Evolutionary conservation across 2,113 vertebrate genomes (phyloP).

Genomic region (Peucedramus taeniatus): DNA sequence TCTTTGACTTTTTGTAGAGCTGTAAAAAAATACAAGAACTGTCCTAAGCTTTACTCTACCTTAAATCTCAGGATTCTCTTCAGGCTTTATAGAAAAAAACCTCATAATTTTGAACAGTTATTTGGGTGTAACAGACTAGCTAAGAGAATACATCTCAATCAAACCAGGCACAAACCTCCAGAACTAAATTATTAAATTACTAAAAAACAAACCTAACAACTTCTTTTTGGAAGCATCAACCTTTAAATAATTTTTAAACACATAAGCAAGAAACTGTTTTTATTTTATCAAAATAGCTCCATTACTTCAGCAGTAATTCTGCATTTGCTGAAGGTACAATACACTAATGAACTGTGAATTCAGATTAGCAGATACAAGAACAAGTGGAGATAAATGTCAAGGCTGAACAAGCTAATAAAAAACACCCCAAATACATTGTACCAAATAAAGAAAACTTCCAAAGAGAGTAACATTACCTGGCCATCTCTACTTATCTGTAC

Average conservation of each 20-base stretch:
- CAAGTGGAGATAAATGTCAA: background rate
- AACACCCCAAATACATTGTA: background rate
- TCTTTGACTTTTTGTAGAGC: background rate
- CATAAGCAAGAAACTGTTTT: background rate
- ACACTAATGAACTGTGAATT: background rate
- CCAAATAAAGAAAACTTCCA: background rate
- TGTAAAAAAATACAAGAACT: background rate
- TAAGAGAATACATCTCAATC: background rate
- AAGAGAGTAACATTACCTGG: slow-evolving; percentile 74
- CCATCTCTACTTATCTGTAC: slow-evolving; percentile 94
- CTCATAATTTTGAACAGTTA: background rate
- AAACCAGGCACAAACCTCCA: background rate
- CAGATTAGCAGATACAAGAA: background rate
- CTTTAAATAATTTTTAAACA: background rate
- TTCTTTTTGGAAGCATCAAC: background rate
- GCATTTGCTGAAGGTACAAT: background rate
- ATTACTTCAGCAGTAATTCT: background rate
- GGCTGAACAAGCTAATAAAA: background rate
- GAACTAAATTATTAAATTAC: background rate
- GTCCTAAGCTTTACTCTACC: background rate
- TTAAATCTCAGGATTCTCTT: background rate
- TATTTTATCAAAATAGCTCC: background rate
- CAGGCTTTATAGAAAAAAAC: background rate
- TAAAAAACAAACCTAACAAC: background rate
- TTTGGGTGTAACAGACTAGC: background rate